Evolutionary conservation across 2,888 invertebrate genomes (phyloP), one percentile per base, ranked within the genome.

Genomic region (Mongoloraphidia duomilia): DNA sequence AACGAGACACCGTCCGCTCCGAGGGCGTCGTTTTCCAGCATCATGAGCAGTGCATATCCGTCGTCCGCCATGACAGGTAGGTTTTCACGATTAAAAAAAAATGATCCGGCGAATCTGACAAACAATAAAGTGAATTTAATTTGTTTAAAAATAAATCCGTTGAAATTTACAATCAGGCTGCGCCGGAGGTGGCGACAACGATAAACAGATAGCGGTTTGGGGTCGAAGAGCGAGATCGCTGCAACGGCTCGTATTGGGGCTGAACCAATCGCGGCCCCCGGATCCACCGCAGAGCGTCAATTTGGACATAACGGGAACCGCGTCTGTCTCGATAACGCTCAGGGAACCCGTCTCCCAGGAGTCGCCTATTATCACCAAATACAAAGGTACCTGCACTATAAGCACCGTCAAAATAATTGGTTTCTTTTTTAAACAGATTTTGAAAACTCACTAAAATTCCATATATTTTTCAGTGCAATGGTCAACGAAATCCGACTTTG

Each of bases 191-290:
- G 71, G 79, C 12, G 82, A 84, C 60, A 80, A 80, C 55, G 88
- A 88, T 63, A 88, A 89, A 60, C 88, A 89, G 65, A 80, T 85
- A 46, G 82, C 85, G 54, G 80, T 88, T 47, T 93, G 93, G 92
- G 90, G 93, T 58, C 76, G 91, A 53, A 78, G 89, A 59, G 79
- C 83, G 44, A 76, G 85, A 60, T 80, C 85, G 1, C 73, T 91
- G 40, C 83, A 76, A 52, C 69, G 77, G 39, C 82, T 95, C 76
- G 77, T 89, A 37, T 71, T 84, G 34, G 93, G 93, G 43, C 92
- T 92, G 74, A 88, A 91, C 59, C 87, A 90, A 67, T 82, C 88
- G 10, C 74, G 86, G 36, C 81, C 84, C 1, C 94, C 94, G 39
- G 83, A 86, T 60, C 77, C 82, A 6, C 89, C 91, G 0, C 78